Base-by-base conservation (phyloP, 2,113 vertebrate genomes). In the Sisor rabdophorus region DNA sequence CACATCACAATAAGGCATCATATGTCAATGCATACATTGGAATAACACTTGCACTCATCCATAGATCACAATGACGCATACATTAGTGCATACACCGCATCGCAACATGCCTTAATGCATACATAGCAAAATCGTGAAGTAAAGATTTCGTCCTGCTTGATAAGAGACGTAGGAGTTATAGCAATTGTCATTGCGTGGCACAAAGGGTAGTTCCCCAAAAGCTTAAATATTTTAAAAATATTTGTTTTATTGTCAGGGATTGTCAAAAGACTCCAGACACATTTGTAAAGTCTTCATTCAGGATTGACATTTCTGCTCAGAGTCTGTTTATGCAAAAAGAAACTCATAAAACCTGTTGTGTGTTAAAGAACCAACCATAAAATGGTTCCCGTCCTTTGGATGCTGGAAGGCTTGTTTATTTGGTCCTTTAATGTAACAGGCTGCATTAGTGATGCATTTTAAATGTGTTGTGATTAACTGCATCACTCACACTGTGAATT, bases 381-480 rank as follows among this genome's bases (percentile, higher is more conserved):
- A 36, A 44, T 9, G 8, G 4, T 44, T 44, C 24, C 32, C 17
- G 54, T 58, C 32, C 52, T 56, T 55, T 15, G 63, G 85, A 88
- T 85, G 80, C 84, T 87, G 77, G 83, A 77, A 83, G 84, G 11
- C 58, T 72, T 82, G 87, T 79, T 87, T 87, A 88, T 88, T 85
- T 81, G 54, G 55, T 74, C 20, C 82, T 83, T 79, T 81, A 81
- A 83, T 81, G 87, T 88, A 88, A 88, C 87, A 87, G 54, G 52
- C 71, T 85, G 80, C 83, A 87, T 89, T 90, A 92, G 91, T 90
- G 89, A 91, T 87, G 86, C 85, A 81, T 90, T 53, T 88, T 89
- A 86, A 84, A 78, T 83, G 80, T 28, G 77, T 30, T 47, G 78
- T 88, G 78, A 78, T 86, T 87, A 82, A 81, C 55, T 75, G 70